Percentiles rank a stretch among this genome's conserved stretches.
phyloP scores from a whole-genome alignment of 92 coral and sea anemone genomes.

The Siderastrea radians region DNA sequence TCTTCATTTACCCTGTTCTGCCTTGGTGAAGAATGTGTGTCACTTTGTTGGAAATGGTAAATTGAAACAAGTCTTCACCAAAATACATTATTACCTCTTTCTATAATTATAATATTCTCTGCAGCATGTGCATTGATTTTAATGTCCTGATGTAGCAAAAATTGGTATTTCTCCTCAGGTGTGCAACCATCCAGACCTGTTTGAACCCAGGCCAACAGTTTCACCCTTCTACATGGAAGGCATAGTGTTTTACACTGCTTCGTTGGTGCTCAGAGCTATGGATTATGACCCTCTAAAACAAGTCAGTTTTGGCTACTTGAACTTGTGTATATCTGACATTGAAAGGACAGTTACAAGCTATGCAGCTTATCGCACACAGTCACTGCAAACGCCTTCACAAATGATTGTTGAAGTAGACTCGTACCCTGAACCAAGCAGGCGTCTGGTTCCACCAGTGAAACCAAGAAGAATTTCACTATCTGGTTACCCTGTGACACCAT shows the following conservation, averaged over 20 bases:
- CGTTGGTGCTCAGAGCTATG: constrained; percentile 85
- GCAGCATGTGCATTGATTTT: background rate
- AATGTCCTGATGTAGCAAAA: background rate
- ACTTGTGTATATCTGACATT: constrained; percentile 90
- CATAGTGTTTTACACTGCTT: constrained; percentile 85
- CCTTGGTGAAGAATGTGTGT: too few relatives aligned
- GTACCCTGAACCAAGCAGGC: constrained; percentile 64
- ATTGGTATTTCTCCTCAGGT: constrained; percentile 63
- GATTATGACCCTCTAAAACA: constrained; percentile 83
- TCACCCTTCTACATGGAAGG: constrained; percentile 84
- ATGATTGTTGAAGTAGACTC: constrained; percentile 89
- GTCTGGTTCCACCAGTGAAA: constrained; percentile 76
- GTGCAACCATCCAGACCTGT: constrained; percentile 99
- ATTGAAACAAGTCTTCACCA: too few relatives aligned
- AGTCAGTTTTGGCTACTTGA: constrained; percentile 83
- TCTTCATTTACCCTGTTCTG: too few relatives aligned
- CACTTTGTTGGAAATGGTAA: too few relatives aligned
- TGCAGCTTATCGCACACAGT: constrained; percentile 89
- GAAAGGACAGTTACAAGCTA: constrained; percentile 92
- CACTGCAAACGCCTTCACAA: constrained; percentile 89
- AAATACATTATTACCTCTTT: background rate
- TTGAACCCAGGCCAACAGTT: constrained; percentile 94
- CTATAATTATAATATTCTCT: background rate
- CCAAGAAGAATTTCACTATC: constrained; percentile 53
- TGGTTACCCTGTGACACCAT: constrained; percentile 33